Percentiles rank a stretch among this genome's conserved stretches.
Evolutionary conservation across 2,797 vertebrate genomes (phyloP).

Genomic region (Synaphobranchus kaupii): DNA sequence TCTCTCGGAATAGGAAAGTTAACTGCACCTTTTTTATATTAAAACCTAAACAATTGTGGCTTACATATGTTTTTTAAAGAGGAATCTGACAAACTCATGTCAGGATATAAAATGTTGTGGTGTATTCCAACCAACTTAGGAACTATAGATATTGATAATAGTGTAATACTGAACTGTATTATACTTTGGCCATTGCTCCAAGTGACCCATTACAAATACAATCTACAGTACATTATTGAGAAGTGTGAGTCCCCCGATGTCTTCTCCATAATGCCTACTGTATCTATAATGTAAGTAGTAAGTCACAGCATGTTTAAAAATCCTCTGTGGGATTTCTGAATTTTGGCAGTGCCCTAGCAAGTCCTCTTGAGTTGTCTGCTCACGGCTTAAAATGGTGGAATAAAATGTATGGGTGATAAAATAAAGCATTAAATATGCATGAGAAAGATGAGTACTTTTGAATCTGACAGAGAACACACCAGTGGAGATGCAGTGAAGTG

Average conservation of each 20-base stretch:
- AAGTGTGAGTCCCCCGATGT: background rate
- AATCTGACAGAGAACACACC: conserved; percentile 28
- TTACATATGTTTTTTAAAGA: no score
- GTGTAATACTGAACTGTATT: background rate
- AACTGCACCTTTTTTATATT: no score
- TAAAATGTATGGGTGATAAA: background rate
- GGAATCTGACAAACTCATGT: background rate
- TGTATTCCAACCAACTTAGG: background rate
- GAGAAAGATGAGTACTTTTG: conserved; percentile 15
- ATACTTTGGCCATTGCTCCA: background rate
- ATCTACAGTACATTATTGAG: background rate
- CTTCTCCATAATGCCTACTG: background rate
- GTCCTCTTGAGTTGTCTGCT: background rate
- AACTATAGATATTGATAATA: background rate
- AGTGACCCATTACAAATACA: background rate
- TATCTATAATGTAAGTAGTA: background rate
- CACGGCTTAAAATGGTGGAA: background rate
- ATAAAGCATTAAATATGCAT: background rate
- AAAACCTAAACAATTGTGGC: background rate
- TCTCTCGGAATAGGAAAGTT: no score
- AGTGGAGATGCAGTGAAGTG: background rate
- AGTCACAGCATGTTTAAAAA: background rate
- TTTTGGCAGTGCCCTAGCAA: background rate
- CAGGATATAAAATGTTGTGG: background rate
- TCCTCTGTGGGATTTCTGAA: background rate